Evolutionary conservation across 2,113 vertebrate genomes (phyloP).

Genomic region (Chionis minor): DNA sequence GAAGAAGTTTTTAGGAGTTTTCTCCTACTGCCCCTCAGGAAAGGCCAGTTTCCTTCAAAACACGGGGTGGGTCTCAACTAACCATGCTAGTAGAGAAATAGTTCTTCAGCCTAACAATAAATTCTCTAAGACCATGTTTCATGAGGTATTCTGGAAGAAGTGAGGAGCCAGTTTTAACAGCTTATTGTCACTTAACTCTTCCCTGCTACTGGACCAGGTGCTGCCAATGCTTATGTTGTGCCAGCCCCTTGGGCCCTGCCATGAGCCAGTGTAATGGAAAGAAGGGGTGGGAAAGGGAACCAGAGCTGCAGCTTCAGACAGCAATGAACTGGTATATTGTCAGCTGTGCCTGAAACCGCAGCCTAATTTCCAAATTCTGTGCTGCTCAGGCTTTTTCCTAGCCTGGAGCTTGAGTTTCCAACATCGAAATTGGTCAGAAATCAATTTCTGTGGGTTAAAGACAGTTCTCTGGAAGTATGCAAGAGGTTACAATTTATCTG

Average conservation of each 20-base stretch:
- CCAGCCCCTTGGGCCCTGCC: not conserved
- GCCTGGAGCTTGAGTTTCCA: not conserved
- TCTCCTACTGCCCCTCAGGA: not conserved
- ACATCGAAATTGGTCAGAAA: not conserved
- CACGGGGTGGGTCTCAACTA: not conserved
- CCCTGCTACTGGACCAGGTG: not conserved
- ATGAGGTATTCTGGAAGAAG: not conserved
- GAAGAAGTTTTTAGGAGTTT: not conserved
- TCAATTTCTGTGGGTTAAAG: not conserved
- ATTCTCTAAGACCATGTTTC: not conserved
- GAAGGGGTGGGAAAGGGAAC: not conserved
- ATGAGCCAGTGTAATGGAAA: not conserved
- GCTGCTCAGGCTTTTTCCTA: not conserved
- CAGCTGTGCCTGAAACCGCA: not conserved
- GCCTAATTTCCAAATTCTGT: not conserved
- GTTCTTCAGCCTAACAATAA: not conserved
- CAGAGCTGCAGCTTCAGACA: not conserved
- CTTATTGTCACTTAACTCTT: not conserved
- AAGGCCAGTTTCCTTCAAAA: slow-evolving; percentile 1
- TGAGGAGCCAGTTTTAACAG: not conserved
- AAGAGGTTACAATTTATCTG: not conserved
- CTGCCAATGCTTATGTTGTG: not conserved
- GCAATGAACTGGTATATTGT: not conserved
- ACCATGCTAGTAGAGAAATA: not conserved
- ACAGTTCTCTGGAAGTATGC: not conserved